Base-by-base conservation (phyloP, 2,797 vertebrate genomes). In the Gymnothorax javanicus region DNA sequence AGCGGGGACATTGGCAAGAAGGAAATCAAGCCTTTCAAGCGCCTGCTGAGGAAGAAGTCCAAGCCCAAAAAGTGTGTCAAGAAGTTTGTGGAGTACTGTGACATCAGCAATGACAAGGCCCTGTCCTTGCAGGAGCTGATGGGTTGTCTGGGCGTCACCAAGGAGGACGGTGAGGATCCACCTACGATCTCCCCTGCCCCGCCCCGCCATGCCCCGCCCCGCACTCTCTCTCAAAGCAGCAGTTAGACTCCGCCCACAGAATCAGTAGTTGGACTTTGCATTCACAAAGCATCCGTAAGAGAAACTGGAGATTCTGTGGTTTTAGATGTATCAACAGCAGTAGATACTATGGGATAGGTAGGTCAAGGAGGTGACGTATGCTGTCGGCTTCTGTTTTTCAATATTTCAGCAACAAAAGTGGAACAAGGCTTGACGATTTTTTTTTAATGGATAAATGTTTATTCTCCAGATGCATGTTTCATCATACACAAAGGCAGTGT, bases 11-110 rank as follows among this genome's bases (percentile, higher is more conserved):
- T 99, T 0, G 98, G 98, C 87, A 99, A 99, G 92, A 99, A 99
- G 90, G 98, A 99, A 93, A 97, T 99, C 90, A 99, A 99, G 82
- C 98, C 98, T 2, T 98, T 99, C 93, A 99, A 98, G 92, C 96
- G 97, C 71, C 96, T 99, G 89, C 95, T 99, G 67, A 96, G 98
- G 88, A 99, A 99, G 91, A 99, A 99, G 85, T 97, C 98, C 87
- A 98, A 99, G 91, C 98, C 98, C 5, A 99, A 98, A 91, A 99
- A 99, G 89, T 99, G 98, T 12, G 97, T 99, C 90, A 98, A 98
- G 95, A 98, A 97, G 94, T 99, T 99, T 89, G 98, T 98, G 87
- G 98, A 99, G 90, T 99, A 99, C 91, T 99, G 98, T 0, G 98
- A 99, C 87, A 94, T 96, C 90, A 97, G 97, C 94, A 97, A 97